A percentile compares a stretch with the other conserved stretches of the same genome.
Evolutionary conservation across 2,888 invertebrate genomes (phyloP).

Genomic region (Dolomedes plantarius): DNA sequence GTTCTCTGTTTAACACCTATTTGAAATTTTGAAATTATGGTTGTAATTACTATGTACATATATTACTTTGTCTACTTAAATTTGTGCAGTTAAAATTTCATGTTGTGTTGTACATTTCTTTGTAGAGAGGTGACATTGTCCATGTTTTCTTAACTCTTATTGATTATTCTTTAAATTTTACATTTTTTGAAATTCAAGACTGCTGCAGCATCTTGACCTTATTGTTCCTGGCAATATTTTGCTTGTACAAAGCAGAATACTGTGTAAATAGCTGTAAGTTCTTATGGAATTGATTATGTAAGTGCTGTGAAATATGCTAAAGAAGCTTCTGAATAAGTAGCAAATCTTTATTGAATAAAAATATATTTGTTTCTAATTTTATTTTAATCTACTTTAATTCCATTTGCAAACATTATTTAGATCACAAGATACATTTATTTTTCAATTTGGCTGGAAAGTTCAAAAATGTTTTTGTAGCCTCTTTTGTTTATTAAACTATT

Average conservation of each 20-base stretch:
- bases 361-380: constrained; percentile 54
- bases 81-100: constrained; percentile 49
- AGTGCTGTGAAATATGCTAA: constrained; percentile 52
- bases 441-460: too few species aligned
- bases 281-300: constrained; percentile 46
- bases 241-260: constrained; percentile 45
- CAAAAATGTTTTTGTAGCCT: too few species aligned
- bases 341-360: constrained; percentile 59
- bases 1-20: constrained; percentile 16
- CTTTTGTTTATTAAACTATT: too few species aligned
- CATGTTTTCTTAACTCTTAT: constrained; percentile 44
- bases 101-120: constrained; percentile 46
- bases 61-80: constrained; percentile 62
- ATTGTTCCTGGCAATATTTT: constrained; percentile 61
- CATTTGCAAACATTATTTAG: too few species aligned
- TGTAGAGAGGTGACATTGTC: constrained; percentile 32
- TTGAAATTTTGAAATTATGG: constrained; percentile 30
- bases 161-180: constrained; percentile 33
- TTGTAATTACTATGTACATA: constrained; percentile 60
- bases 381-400: too few species aligned
- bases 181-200: constrained; percentile 42
- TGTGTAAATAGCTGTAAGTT: constrained; percentile 57
- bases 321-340: constrained; percentile 59
- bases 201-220: constrained; percentile 47
- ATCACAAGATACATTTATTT: too few species aligned